Conservation (phyloP, 1,140 invertebrate species). For the Brachionus asplanchnoidis region DNA sequence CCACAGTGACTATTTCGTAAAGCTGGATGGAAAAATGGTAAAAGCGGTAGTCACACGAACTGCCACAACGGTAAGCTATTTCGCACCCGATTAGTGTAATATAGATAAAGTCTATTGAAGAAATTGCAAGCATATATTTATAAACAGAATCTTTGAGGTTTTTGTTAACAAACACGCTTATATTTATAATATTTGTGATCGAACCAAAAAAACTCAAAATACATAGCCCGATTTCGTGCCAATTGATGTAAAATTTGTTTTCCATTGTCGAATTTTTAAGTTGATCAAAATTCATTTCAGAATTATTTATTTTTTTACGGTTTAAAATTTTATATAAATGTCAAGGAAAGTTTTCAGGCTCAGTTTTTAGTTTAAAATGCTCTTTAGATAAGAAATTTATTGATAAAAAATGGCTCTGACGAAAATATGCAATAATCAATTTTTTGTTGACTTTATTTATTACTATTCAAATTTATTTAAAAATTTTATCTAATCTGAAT, state of each 20-base stretch:
- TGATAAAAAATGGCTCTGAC: background rate
- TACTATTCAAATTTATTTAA: background rate
- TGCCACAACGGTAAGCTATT: conserved; percentile 3
- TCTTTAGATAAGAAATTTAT: background rate
- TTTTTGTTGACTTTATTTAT: background rate
- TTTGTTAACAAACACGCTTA: background rate
- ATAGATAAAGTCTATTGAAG: background rate
- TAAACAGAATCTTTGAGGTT: conserved; percentile 3
- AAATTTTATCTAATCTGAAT: background rate
- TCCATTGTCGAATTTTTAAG: background rate
- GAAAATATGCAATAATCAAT: background rate
- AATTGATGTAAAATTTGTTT: background rate
- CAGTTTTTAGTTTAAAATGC: background rate
- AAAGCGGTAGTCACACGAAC: background rate
- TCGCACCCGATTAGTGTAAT: conserved; percentile 4
- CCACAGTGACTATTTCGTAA: background rate
- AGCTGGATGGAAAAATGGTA: background rate
- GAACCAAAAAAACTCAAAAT: background rate
- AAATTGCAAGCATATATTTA: background rate
- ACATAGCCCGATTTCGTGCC: background rate
- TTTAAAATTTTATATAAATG: background rate
- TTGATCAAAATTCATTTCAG: background rate
- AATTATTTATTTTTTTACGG: background rate
- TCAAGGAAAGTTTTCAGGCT: background rate
- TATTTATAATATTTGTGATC: conserved; percentile 14